A percentile compares a stretch with the other conserved stretches of the same genome.
Evolutionary conservation across 1,140 invertebrate genomes (phyloP).

Genomic region (Eumaeus atala): DNA sequence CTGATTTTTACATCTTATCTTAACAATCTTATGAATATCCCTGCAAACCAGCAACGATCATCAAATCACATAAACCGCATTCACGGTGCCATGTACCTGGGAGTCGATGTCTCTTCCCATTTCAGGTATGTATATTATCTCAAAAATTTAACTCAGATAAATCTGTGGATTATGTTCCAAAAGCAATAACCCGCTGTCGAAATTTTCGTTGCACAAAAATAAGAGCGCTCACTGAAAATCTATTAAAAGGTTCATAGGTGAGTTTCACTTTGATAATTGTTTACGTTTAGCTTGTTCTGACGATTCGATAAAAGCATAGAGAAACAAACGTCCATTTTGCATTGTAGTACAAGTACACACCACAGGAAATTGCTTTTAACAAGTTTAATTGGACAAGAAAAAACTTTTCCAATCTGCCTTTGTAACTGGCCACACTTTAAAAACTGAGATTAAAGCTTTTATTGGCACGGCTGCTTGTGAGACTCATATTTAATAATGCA

Average conservation of each 20-base stretch:
- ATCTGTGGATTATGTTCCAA: no score
- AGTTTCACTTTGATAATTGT: neutral
- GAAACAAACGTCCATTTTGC: conserved; percentile 24
- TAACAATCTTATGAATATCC: conserved; percentile 16
- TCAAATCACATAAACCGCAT: conserved; percentile 16
- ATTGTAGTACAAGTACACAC: conserved; percentile 30
- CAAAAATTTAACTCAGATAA: conserved; percentile 22
- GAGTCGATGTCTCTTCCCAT: conserved; percentile 11
- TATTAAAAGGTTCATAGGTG: neutral
- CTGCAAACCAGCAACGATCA: conserved; percentile 14
- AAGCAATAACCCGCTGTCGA: neutral
- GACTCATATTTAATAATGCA: neutral
- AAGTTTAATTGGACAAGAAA: conserved; percentile 68
- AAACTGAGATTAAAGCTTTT: conserved; percentile 47
- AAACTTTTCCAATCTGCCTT: conserved; percentile 66
- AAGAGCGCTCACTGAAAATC: neutral
- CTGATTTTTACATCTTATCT: conserved; percentile 19
- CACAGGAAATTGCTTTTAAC: conserved; percentile 63
- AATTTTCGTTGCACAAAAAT: neutral
- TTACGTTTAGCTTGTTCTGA: conserved; percentile 11
- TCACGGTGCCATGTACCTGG: conserved; percentile 15
- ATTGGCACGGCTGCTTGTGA: conserved; percentile 39
- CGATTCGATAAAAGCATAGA: conserved; percentile 21
- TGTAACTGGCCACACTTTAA: conserved; percentile 48
- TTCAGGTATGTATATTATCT: conserved; percentile 14